A percentile compares a stretch with the other conserved stretches of the same genome.
phyloP scores from a whole-genome alignment of 1,140 invertebrate species.

The Procambarus virginalis region DNA sequence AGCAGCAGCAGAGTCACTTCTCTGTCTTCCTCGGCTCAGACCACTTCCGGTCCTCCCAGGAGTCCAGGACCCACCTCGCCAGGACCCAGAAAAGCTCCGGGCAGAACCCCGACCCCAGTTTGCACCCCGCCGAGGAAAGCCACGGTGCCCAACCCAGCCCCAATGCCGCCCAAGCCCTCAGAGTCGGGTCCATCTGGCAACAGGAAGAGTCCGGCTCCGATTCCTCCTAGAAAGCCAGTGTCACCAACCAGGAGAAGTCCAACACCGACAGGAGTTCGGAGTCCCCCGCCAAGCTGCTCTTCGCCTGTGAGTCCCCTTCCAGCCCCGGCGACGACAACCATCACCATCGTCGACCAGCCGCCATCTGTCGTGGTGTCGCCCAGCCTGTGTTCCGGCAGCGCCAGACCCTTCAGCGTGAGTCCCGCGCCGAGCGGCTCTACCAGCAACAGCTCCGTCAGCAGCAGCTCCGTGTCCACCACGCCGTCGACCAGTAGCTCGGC shows the following conservation, averaged over 20 bases:
- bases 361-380: constrained; percentile 52
- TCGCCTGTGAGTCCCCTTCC: constrained; percentile 47
- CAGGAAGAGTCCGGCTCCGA: constrained; percentile 40
- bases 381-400: constrained; percentile 18
- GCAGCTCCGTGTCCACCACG: constrained; percentile 61
- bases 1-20: neutral
- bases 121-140: constrained; percentile 27
- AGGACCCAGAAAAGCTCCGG: constrained; percentile 14
- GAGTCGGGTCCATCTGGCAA: neutral
- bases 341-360: constrained; percentile 51
- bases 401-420: constrained; percentile 62
- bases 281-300: constrained; percentile 42
- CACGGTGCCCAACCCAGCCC: constrained; percentile 3
- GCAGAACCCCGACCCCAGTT: constrained; percentile 28
- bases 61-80: constrained; percentile 14
- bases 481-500: constrained; percentile 65
- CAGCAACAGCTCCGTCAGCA: constrained; percentile 56
- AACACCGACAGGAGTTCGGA: neutral
- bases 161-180: neutral
- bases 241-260: neutral
- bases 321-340: constrained; percentile 52
- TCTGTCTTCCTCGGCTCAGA: neutral
- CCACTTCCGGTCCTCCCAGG: constrained; percentile 10
- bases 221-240: constrained; percentile 1
- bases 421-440: constrained; percentile 52